Base-by-base conservation (phyloP, 2,888 invertebrate genomes). In the Clepsis dumicolana region DNA sequence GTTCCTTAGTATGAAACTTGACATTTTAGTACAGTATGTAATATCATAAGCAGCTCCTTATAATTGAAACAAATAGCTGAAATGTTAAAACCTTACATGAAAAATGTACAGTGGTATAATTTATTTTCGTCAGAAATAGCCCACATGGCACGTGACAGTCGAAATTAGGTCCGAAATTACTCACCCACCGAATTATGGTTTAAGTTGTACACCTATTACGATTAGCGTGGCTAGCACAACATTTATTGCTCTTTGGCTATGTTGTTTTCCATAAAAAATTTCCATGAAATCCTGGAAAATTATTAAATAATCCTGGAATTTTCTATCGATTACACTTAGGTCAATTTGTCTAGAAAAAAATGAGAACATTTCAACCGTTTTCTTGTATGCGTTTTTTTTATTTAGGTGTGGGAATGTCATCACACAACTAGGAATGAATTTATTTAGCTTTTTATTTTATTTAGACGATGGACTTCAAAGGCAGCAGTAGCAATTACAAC, bases 101-200 rank as follows among this genome's bases (percentile, higher is more conserved):
- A 59, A 16, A 41, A 59, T 38, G 18, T 16, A 18, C 21, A 35
- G 14, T 25, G 5, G 21, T 50, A 63, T 59, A 68, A 68, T 52
- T 32, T 8, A 53, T 64, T 64, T 59, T 64, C 63, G 75, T 82
- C 75, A 69, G 75, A 75, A 77, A 77, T 78, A 73, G 64, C 18
- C 44, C 44, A 74, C 72, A 77, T 72, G 70, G 70, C 73, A 74
- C 74, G 75, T 79, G 78, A 78, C 81, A 74, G 64, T 62, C 60
- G 54, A 81, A 83, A 81, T 81, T 80, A 75, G 76, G 80, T 79
- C 76, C 74, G 73, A 79, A 80, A 82, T 82, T 80, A 78, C 79
- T 79, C 74, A 71, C 73, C 74, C 73, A 71, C 74, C 73, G 75
- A 83, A 79, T 81, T 77, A 82, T 80, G 75, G 75, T 76, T 75